Evolutionary conservation across 30 jellyfish, hydroid and myxozoan species (phyloP).

Genomic region (Turritopsis rubra): DNA sequence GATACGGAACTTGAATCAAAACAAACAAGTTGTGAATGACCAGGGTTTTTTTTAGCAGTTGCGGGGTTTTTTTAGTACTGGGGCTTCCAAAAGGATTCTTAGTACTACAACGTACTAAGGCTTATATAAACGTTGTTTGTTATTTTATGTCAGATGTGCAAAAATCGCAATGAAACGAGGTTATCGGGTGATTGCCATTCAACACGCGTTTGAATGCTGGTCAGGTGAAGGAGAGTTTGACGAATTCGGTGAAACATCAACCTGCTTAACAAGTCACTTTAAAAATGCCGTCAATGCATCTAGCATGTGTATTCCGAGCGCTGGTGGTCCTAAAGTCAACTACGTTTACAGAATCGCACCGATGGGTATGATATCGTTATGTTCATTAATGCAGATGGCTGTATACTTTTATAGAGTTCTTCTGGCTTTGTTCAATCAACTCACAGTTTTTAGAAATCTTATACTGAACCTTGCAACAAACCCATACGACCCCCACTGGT

Average conservation of each 20-base stretch:
- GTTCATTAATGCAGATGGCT: background rate
- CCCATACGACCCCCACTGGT: too few relatives aligned
- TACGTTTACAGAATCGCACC: constrained; percentile 74
- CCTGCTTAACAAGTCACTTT: constrained; percentile 17
- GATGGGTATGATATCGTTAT: constrained; percentile 25
- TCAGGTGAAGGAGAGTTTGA: constrained; percentile 43
- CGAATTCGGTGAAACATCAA: constrained; percentile 30
- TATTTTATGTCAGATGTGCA: constrained; percentile 61
- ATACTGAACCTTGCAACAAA: too few relatives aligned
- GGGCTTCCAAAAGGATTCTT: background rate
- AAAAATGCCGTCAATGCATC: constrained; percentile 10
- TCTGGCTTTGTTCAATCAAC: background rate
- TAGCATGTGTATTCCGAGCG: constrained; percentile 29
- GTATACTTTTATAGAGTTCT: too few relatives aligned
- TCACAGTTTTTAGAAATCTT: too few relatives aligned
- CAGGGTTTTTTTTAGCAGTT: too few relatives aligned
- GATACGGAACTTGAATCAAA: too few relatives aligned
- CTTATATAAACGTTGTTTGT: too few relatives aligned
- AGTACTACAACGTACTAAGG: too few relatives aligned
- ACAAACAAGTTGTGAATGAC: too few relatives aligned
- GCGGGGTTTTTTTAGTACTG: too few relatives aligned
- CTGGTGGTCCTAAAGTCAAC: constrained; percentile 56
- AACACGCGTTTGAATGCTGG: constrained; percentile 64
- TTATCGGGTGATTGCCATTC: constrained; percentile 54
- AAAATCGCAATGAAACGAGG: constrained; percentile 51